Evolutionary conservation across 2,113 vertebrate species (phyloP).

Genomic region (Gambusia holbrooki): DNA sequence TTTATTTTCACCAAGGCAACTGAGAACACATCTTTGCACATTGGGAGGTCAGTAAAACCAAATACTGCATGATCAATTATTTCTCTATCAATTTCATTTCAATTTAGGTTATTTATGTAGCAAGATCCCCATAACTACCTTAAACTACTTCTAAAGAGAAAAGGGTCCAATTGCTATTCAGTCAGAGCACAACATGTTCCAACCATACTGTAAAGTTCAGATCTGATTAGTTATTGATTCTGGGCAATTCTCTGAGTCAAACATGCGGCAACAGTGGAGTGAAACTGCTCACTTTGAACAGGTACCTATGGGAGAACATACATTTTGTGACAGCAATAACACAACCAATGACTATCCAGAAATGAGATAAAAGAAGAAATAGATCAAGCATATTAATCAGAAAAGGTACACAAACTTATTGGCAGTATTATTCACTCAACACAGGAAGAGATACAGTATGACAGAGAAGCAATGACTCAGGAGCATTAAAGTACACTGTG

Average conservation of each 20-base stretch:
- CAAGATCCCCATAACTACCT: not conserved
- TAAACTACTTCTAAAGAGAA: not conserved
- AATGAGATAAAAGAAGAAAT: not conserved
- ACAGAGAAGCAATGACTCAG: not conserved
- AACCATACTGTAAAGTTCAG: too few relatives aligned
- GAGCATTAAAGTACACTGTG: too few relatives aligned
- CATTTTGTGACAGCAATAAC: not conserved
- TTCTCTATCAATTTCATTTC: not conserved
- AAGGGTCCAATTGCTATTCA: not conserved
- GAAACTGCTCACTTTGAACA: not conserved
- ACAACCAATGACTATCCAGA: too few relatives aligned
- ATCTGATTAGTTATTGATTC: too few relatives aligned
- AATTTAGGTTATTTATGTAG: not conserved
- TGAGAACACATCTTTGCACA: constrained; percentile 16
- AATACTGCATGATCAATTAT: constrained; percentile 26
- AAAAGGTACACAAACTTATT: not conserved
- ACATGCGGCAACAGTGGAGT: not conserved
- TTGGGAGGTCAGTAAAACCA: constrained; percentile 21
- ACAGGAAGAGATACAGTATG: not conserved
- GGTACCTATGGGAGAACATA: not conserved
- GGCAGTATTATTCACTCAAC: not conserved
- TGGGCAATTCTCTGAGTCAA: not conserved
- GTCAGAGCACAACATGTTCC: too few relatives aligned
- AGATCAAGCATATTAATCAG: not conserved
- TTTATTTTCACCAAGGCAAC: not conserved